Evolutionary conservation across 64 coral and sea anemone species (phyloP).

Genomic region (Montipora foliosa): DNA sequence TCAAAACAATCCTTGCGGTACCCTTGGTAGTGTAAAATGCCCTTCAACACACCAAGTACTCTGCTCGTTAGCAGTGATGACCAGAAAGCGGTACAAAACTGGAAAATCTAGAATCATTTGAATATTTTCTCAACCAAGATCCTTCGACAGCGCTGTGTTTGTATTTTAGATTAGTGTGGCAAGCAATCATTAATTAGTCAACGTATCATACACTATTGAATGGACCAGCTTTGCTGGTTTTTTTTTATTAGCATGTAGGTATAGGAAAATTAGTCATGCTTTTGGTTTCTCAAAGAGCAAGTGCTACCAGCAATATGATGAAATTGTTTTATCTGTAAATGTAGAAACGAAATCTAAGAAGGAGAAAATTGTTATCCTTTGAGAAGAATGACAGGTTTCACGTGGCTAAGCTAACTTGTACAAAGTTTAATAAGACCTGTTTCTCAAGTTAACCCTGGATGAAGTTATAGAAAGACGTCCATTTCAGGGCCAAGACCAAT

Average conservation of each 20-base stretch:
- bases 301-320: neutral
- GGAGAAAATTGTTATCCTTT: slow-evolving; percentile 53
- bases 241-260: neutral
- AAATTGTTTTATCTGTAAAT: slow-evolving; percentile 31
- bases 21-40: neutral
- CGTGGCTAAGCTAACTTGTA: neutral
- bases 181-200: slow-evolving; percentile 28
- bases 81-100: neutral
- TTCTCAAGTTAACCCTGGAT: neutral
- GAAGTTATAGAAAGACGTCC: neutral
- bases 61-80: neutral
- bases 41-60: neutral
- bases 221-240: neutral
- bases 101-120: neutral
- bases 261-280: neutral
- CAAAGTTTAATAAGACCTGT: neutral
- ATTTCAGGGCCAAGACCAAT: neutral
- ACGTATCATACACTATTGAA: neutral
- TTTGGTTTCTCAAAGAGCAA: neutral
- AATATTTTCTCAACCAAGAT: neutral
- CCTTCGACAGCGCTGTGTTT: slow-evolving; percentile 6
- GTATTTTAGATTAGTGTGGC: slow-evolving; percentile 24
- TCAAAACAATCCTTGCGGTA: neutral
- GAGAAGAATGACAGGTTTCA: slow-evolving; percentile 36
- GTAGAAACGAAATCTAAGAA: slow-evolving; percentile 25